Evolutionary conservation across 92 coral and sea anemone species (phyloP), one percentile per base, ranked within the genome.

Genomic region (Muricea muricata): DNA sequence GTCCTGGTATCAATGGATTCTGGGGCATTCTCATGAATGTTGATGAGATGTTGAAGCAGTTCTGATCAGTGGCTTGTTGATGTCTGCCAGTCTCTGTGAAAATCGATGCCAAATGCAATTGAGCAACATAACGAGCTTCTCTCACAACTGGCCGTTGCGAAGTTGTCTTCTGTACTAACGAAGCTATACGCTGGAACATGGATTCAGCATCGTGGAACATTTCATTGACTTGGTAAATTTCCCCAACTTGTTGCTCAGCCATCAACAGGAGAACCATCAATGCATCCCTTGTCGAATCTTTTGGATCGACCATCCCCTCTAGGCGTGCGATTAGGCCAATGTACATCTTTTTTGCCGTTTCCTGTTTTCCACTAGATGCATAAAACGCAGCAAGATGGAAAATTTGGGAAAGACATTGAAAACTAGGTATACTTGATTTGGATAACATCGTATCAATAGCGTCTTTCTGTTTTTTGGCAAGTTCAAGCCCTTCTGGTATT

Each of bases 281-380:
- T 26, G 7, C 3, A 23, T 75, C 81, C 11, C 54, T 33, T 1
- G 28, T 23, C 20, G 81, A 55, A 52, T 75, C 81, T 50, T 41
- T 75, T 3, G 81, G 65, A 48, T 75, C 81, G 39, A 50, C 81
- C 9, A 28, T 34, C 14, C 54, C 65, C 13, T 75, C 81, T 6
- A 75, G 81, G 54, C 65, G 81, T 26, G 23, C 30, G 11, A 48
- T 32, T 17, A 75, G 45, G 25, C 29, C 81, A 40, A 40, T 26
- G 65, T 75, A 75, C 81, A 75, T 45, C 81, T 45, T 26, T 50
- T 14, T 75, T 29, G 81, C 81, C 30, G 81, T 75, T 24, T 47
- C 30, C 23, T 47, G 81, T 34, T 26, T 32, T 21, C 81, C 81
- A 75, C 23, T 2, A 14, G 7, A 45, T 75, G 50, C 81, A 75